These are phyloP conservation scores for Myrmecobius fasciatus DNA, from an alignment of 2,113 vertebrate genomes.

Conservation along the genomic window DNA sequence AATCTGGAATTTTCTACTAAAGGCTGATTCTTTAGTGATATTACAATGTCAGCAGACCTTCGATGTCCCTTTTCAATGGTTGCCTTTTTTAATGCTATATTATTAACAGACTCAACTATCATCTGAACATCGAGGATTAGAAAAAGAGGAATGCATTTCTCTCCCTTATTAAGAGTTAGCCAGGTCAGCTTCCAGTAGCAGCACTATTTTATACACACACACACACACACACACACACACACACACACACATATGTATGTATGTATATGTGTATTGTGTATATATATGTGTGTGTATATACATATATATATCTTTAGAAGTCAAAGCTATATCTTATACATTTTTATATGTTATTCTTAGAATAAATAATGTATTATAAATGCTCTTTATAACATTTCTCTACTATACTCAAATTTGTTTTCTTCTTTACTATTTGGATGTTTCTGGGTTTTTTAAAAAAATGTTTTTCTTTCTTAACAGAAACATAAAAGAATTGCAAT, in stretches of 20 bases:
- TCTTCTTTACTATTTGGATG: background rate
- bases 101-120: background rate
- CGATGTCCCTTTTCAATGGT: background rate
- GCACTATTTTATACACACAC: background rate
- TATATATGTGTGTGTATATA: background rate
- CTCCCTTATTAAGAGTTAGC: background rate
- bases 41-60: background rate
- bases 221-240: too few relatives aligned
- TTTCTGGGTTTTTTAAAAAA: background rate
- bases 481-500: background rate
- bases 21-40: background rate
- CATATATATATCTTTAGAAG: background rate
- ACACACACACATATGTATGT: background rate
- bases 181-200: background rate
- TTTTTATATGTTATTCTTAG: background rate
- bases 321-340: background rate
- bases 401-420: background rate
- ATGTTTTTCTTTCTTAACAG: background rate
- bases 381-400: background rate
- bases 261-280: background rate
- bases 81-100: background rate
- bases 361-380: background rate
- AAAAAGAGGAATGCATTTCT: background rate
- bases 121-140: background rate
- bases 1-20: background rate